Conservation (phyloP, 2,888 invertebrate species). For the Chalcis sispes region DNA sequence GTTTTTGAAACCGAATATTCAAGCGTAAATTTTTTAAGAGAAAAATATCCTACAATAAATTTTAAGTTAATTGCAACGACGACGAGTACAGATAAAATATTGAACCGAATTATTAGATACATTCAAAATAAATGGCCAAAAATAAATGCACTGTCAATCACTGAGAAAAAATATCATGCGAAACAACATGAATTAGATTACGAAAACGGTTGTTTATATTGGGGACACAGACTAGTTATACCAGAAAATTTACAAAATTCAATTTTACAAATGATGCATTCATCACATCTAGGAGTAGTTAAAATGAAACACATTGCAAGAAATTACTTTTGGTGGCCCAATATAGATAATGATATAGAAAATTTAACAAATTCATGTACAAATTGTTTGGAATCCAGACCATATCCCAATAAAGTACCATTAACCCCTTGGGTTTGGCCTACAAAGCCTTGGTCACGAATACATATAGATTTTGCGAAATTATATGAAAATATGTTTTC, state of each 20-base stretch:
- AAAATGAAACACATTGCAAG: slow-evolving; percentile 51
- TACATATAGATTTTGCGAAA: slow-evolving; percentile 59
- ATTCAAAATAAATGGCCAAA: slow-evolving; percentile 45
- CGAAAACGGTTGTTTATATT: slow-evolving; percentile 45
- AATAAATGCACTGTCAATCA: slow-evolving; percentile 20
- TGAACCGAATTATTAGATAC: slow-evolving; percentile 35
- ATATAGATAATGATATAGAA: slow-evolving; percentile 32
- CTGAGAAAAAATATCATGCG: slow-evolving; percentile 27
- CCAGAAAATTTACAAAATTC: slow-evolving; percentile 16
- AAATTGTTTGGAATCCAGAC: neutral
- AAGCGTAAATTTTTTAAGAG: slow-evolving; percentile 39
- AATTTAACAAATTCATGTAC: slow-evolving; percentile 28
- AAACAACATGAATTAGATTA: slow-evolving; percentile 38
- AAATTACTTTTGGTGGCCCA: slow-evolving; percentile 42
- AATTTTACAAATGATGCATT: slow-evolving; percentile 40
- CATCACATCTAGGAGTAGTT: slow-evolving; percentile 43
- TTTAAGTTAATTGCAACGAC: slow-evolving; percentile 28
- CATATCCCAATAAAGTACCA: neutral
- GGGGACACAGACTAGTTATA: slow-evolving; percentile 47
- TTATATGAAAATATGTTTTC: neutral
- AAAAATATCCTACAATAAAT: too few relatives aligned
- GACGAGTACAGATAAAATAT: slow-evolving; percentile 37
- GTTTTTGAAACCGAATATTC: slow-evolving; percentile 48
- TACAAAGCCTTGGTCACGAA: slow-evolving; percentile 29
- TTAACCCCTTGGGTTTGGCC: slow-evolving; percentile 30